These are phyloP conservation scores for Samia ricini DNA, from an alignment of 1,140 invertebrate genomes.

Conservation along the genomic window DNA sequence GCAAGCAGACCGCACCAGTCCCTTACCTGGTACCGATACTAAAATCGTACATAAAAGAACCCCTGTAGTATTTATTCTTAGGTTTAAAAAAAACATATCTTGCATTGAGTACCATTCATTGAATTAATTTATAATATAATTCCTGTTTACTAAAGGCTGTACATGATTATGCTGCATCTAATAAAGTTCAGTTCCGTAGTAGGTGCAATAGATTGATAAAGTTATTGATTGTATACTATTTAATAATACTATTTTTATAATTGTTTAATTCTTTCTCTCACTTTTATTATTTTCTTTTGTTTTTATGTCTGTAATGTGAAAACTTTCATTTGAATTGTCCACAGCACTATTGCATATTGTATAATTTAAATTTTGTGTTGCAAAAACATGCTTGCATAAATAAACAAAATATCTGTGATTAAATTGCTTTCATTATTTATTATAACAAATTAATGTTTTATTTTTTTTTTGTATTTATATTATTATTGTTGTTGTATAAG, in stretches of 20 bases:
- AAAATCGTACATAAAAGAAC: constrained; percentile 58
- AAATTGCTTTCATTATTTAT: not conserved
- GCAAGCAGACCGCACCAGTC: constrained; percentile 77
- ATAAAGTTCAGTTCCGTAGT: not conserved
- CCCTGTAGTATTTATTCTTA: constrained; percentile 52
- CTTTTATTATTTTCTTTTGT: not conserved
- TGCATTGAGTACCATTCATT: constrained; percentile 29
- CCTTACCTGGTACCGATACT: constrained; percentile 72
- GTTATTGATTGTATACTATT: no score
- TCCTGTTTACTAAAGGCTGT: not conserved
- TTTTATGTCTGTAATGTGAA: not conserved
- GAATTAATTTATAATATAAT: constrained; percentile 12
- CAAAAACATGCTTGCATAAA: not conserved
- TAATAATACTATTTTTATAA: no score
- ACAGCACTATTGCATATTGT: not conserved
- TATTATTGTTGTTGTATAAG: not conserved
- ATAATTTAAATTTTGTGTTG: not conserved
- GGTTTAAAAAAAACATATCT: constrained; percentile 36
- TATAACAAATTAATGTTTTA: not conserved
- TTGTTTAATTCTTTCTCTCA: not conserved
- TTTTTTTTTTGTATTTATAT: not conserved
- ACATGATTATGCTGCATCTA: not conserved
- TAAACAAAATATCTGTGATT: not conserved
- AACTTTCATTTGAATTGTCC: not conserved
- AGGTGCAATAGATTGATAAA: not conserved